Evolutionary conservation across 2,888 invertebrate genomes (phyloP).

Genomic region (Pycnomerus fuliginosus): DNA sequence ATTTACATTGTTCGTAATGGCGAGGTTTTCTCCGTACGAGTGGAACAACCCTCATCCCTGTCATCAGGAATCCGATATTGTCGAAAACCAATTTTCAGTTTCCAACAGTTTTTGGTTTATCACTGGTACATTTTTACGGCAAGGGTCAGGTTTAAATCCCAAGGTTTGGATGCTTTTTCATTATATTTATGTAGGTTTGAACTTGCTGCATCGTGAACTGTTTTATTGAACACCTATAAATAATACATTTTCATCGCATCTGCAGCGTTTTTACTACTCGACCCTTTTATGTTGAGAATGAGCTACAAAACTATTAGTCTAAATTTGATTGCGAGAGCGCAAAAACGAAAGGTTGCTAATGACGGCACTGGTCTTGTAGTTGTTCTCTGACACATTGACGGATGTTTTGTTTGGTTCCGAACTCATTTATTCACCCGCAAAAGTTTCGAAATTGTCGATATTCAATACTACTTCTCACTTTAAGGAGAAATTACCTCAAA

Average conservation of each 20-base stretch:
- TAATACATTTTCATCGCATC: conserved; percentile 3
- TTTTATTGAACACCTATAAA: conserved; percentile 12
- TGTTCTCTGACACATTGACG: too few species aligned
- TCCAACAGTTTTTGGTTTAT: conserved; percentile 93
- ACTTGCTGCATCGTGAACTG: conserved; percentile 18
- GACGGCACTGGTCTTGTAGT: too few species aligned
- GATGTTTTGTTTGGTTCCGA: too few species aligned
- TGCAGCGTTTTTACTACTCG: conserved; percentile 1
- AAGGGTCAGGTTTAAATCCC: conserved; percentile 81
- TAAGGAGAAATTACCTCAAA: too few species aligned
- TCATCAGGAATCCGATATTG: conserved; percentile 77
- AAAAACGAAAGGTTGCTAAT: too few species aligned
- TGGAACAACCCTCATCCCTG: conserved; percentile 85
- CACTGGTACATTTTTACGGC: conserved; percentile 84
- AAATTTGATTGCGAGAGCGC: too few species aligned
- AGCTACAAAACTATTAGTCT: too few species aligned
- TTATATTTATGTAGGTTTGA: conserved; percentile 10
- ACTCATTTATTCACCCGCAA: too few species aligned
- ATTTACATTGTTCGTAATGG: conserved; percentile 93
- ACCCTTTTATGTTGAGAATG: neutral
- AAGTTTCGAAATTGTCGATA: too few species aligned
- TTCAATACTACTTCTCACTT: too few species aligned
- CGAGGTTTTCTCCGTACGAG: conserved; percentile 95
- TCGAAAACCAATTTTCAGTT: conserved; percentile 95
- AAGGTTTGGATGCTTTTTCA: conserved; percentile 59